Evolutionary conservation across 2,888 invertebrate genomes (phyloP).

Genomic region (Sarcophaga rosellei): DNA sequence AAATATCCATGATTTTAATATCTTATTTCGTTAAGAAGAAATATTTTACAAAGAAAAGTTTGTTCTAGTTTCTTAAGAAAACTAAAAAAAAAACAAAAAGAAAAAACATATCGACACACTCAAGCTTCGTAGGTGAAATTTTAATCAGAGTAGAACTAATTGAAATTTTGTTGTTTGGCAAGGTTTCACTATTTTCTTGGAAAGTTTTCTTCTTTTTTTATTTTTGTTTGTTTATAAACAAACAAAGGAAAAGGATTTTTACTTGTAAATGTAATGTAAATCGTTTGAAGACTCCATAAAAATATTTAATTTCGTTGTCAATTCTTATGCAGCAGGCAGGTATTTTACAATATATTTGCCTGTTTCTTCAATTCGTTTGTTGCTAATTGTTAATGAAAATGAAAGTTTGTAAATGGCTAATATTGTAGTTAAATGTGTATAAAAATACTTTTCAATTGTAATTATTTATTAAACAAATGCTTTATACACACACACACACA

Average conservation of each 20-base stretch:
- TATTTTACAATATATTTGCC: no score
- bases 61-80: slow-evolving; percentile 54
- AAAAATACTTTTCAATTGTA: slow-evolving; percentile 42
- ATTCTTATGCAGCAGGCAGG: not conserved
- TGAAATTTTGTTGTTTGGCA: slow-evolving; percentile 19
- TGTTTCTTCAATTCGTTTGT: not conserved
- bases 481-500: not conserved
- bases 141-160: slow-evolving; percentile 61
- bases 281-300: not conserved
- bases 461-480: slow-evolving; percentile 36
- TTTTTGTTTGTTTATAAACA: no score
- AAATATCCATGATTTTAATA: not conserved
- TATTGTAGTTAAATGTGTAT: slow-evolving; percentile 21
- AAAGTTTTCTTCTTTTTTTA: not conserved
- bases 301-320: not conserved
- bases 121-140: slow-evolving; percentile 47
- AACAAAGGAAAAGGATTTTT: slow-evolving; percentile 12
- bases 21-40: slow-evolving; percentile 19
- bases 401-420: slow-evolving; percentile 52
- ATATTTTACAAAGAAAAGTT: slow-evolving; percentile 37
- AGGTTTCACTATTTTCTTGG: slow-evolving; percentile 56
- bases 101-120: slow-evolving; percentile 28
- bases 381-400: slow-evolving; percentile 49
- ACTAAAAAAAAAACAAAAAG: slow-evolving; percentile 12
- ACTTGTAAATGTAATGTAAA: not conserved